A percentile compares a stretch with the other conserved stretches of the same genome.
Conservation (phyloP, 2,797 vertebrate genomes). For the Brotula barbata region DNA sequence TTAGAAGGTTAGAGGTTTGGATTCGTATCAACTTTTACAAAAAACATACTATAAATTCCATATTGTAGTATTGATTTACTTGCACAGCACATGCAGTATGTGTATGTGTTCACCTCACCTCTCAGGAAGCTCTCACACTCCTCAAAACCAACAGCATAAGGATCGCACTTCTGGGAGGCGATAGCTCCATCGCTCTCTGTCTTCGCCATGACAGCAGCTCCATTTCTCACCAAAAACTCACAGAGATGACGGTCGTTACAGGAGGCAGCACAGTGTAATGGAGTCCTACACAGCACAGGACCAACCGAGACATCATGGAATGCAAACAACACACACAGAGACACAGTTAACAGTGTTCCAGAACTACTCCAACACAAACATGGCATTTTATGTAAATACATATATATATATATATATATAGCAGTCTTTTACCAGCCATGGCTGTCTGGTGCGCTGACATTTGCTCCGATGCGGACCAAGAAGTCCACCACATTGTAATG, state of each 20-base stretch:
- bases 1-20: background rate
- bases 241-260: slow-evolving; percentile 89
- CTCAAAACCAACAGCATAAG: slow-evolving; percentile 81
- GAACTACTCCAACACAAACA: no score
- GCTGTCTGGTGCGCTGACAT: slow-evolving; percentile 90
- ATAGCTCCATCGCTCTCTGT: slow-evolving; percentile 86
- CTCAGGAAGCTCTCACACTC: slow-evolving; percentile 88
- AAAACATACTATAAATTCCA: no score
- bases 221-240: slow-evolving; percentile 86
- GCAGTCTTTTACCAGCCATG: slow-evolving; percentile 93
- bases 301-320: background rate
- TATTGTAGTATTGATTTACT: no score
- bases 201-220: slow-evolving; percentile 87
- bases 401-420: no score
- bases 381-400: no score
- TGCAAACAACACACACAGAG: background rate
- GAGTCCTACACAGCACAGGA: slow-evolving; percentile 80
- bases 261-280: slow-evolving; percentile 89
- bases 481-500: slow-evolving; percentile 88
- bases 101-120: slow-evolving; percentile 69
- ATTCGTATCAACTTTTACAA: background rate
- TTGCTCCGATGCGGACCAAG: slow-evolving; percentile 85
- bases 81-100: background rate
- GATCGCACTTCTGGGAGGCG: slow-evolving; percentile 90
- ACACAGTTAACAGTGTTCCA: no score